phyloP scores from a whole-genome alignment of 1,140 invertebrate species.

The Formica selysi region DNA sequence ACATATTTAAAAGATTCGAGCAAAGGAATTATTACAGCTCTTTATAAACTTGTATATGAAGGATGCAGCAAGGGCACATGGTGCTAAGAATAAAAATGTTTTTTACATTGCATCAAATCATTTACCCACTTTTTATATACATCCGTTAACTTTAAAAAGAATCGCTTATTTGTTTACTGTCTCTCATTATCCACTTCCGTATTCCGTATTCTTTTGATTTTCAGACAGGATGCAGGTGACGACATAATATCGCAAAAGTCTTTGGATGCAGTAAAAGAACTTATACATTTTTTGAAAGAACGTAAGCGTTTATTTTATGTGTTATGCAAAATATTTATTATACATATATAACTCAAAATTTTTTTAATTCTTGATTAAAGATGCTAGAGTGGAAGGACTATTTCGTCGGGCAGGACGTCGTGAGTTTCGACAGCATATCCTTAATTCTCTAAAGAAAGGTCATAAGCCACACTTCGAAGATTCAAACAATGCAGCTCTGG shows the following conservation, averaged over 20 bases:
- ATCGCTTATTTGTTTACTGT: slow-evolving; percentile 27
- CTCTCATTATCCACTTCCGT: slow-evolving; percentile 35
- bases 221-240: slow-evolving; percentile 70
- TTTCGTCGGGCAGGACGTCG: slow-evolving; percentile 76
- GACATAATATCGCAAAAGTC: slow-evolving; percentile 81
- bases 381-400: slow-evolving; percentile 78
- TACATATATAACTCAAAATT: neutral
- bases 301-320: slow-evolving; percentile 69
- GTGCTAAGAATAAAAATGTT: neutral
- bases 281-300: slow-evolving; percentile 76
- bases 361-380: slow-evolving; percentile 59
- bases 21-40: neutral
- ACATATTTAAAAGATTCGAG: slow-evolving; percentile 59
- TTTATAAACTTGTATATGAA: slow-evolving; percentile 63
- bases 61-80: slow-evolving; percentile 30
- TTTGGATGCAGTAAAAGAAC: slow-evolving; percentile 74
- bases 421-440: slow-evolving; percentile 70
- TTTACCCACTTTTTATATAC: slow-evolving; percentile 40
- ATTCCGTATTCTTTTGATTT: slow-evolving; percentile 20
- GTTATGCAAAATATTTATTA: neutral
- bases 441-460: slow-evolving; percentile 76
- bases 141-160: slow-evolving; percentile 42
- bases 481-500: slow-evolving; percentile 70
- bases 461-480: slow-evolving; percentile 73
- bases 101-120: neutral